Conservation (phyloP, 2,797 vertebrate species). For the Poecile montanus region DNA sequence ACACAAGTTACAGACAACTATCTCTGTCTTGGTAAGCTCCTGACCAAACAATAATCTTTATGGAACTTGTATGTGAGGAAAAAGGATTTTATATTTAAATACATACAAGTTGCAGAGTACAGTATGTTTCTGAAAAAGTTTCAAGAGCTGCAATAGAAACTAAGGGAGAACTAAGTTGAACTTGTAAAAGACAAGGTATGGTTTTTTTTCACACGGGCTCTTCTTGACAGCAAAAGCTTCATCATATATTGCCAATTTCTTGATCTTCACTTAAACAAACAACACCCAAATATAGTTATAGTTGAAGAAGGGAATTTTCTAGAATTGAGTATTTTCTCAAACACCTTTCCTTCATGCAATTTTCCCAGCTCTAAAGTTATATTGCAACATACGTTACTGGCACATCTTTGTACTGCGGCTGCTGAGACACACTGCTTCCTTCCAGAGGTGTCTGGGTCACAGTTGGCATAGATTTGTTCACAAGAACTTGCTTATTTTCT, state of each 20-base stretch:
- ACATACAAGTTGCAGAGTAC: neutral
- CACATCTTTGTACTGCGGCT: conserved; percentile 96
- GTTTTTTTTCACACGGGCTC: neutral
- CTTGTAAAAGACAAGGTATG: neutral
- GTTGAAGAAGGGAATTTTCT: neutral
- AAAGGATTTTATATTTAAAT: neutral
- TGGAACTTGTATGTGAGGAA: neutral
- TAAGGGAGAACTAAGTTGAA: neutral
- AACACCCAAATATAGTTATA: neutral
- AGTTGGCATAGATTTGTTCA: conserved; percentile 99
- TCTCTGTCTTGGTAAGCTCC: neutral
- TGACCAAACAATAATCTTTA: neutral
- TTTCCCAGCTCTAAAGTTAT: neutral
- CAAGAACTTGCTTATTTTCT: conserved; percentile 96
- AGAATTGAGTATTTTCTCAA: neutral
- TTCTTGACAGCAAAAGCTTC: neutral
- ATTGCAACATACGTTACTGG: conserved; percentile 87
- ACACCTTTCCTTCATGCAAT: neutral
- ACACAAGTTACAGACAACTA: neutral
- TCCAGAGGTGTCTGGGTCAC: conserved; percentile 97
- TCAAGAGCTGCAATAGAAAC: neutral
- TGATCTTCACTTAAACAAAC: neutral
- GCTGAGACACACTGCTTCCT: conserved; percentile 89
- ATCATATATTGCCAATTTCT: neutral
- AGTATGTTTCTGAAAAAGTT: neutral